A percentile compares a stretch with the other conserved stretches of the same genome.
These are phyloP conservation scores for Esperia sulphurella DNA, from an alignment of 2,888 invertebrate genomes.

Conservation along the genomic window DNA sequence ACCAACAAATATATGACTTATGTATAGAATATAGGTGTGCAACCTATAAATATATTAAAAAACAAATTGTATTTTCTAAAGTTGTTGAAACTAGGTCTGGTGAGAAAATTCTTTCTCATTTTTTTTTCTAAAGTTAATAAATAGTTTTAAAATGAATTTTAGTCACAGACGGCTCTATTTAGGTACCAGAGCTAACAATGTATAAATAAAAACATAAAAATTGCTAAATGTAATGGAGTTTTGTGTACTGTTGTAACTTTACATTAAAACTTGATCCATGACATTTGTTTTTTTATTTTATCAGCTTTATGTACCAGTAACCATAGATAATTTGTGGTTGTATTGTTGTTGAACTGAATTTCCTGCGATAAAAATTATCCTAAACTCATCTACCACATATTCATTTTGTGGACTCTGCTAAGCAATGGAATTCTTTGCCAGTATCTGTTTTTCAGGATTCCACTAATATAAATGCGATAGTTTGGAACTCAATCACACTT, in stretches of 20 bases:
- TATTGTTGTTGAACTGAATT: no score
- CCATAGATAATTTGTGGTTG: no score
- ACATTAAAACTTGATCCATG: constrained; percentile 66
- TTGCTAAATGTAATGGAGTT: constrained; percentile 65
- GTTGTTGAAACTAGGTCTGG: constrained; percentile 56
- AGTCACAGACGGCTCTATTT: constrained; percentile 63
- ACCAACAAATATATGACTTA: constrained; percentile 16
- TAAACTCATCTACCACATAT: no score
- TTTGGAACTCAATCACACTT: no score
- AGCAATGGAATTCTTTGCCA: no score
- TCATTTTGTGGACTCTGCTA: no score
- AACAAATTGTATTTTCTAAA: constrained; percentile 56
- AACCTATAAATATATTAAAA: constrained; percentile 54
- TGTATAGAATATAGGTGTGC: constrained; percentile 44
- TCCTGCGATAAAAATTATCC: no score
- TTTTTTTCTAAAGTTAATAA: constrained; percentile 35
- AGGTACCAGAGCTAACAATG: constrained; percentile 62
- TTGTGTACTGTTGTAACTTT: constrained; percentile 44
- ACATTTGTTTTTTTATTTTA: constrained; percentile 50
- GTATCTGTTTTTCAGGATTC: no score
- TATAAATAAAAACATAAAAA: constrained; percentile 70
- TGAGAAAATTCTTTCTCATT: constrained; percentile 54
- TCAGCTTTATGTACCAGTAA: no score
- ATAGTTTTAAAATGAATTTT: constrained; percentile 57
- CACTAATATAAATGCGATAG: no score